These are phyloP conservation scores for Fabriciana adippe DNA, from an alignment of 2,888 invertebrate species.

Conservation along the genomic window DNA sequence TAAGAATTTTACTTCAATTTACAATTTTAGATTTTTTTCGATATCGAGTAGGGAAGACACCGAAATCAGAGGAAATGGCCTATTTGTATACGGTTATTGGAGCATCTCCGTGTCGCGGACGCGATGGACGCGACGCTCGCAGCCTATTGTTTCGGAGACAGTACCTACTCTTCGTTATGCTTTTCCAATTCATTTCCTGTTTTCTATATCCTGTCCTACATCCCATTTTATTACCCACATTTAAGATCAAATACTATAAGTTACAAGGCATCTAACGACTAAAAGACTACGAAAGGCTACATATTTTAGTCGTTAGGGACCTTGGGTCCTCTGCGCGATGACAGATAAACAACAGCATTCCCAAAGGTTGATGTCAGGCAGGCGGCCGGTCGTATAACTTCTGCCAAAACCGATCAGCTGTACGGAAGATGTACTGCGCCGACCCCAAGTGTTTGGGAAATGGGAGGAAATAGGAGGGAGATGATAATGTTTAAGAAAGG, in stretches of 20 bases:
- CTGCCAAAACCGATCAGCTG: no score
- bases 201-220: background rate
- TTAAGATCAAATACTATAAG: background rate
- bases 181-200: slow-evolving; percentile 13
- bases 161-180: slow-evolving; percentile 27
- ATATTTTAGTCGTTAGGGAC: no score
- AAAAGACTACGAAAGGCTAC: no score
- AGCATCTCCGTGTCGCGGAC: slow-evolving; percentile 1
- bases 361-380: no score
- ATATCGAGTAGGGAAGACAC: slow-evolving; percentile 1
- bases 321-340: no score
- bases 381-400: no score
- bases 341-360: no score
- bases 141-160: slow-evolving; percentile 31
- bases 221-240: background rate
- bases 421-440: no score
- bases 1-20: background rate
- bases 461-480: no score
- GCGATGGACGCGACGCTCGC: background rate
- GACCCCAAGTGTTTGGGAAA: no score
- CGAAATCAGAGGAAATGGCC: slow-evolving; percentile 18
- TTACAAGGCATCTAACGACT: background rate
- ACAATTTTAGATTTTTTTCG: background rate
- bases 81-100: slow-evolving; percentile 27
- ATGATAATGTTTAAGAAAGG: no score